Base-by-base conservation (phyloP, 2,888 invertebrate species). In the Sycophila texana region DNA sequence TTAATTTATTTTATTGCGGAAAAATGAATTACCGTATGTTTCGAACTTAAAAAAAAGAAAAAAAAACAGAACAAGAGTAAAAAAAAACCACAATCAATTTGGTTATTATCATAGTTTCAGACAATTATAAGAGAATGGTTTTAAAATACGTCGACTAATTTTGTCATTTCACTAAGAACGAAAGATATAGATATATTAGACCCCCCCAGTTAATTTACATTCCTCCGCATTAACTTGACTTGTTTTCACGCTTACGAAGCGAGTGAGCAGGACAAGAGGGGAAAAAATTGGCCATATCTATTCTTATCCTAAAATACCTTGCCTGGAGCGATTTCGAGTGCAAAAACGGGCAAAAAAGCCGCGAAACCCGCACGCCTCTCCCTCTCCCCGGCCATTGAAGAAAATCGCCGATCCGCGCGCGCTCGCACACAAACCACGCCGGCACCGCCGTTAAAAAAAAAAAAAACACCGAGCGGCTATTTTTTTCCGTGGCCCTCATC, bases 401-500 rank as follows among this genome's bases (percentile, higher is more conserved):
- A 74, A 74, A 74, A 73, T 73, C 53, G 53, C 1, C 26, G 49
- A 66, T 22, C 63, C 39, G n/a, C 18, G 10, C 51, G 5, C 5
- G n/a, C 2, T 12, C 63, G 18, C 39, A 39, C n/a, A 16, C 30
- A 47, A n/a, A 13, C 18, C n/a, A 22, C 26, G 16, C 4, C 14
- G 53, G 14, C 18, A 39, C n/a, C 72, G 49, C 51, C 51, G 49
- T 39, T 39, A 39, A 39, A 39, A 39, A 39, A 39, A 26, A 26
- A 26, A 14, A 26, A 30, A 61, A 61, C 63, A 61, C 63, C 39
- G 14, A n/a, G 51, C 53, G 55, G n/a, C 26, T 12, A 55, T 22
- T 51, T n/a, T 13, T 49, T 68, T 68, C 39, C 39, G 10, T 55
- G 57, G 26, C 18, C 58, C 20, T 12, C 26, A 51, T 26, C 26